Percentiles rank a stretch among this genome's conserved stretches.
Evolutionary conservation across 2,888 invertebrate genomes (phyloP).

Genomic region (Pristionchus exspectatus): DNA sequence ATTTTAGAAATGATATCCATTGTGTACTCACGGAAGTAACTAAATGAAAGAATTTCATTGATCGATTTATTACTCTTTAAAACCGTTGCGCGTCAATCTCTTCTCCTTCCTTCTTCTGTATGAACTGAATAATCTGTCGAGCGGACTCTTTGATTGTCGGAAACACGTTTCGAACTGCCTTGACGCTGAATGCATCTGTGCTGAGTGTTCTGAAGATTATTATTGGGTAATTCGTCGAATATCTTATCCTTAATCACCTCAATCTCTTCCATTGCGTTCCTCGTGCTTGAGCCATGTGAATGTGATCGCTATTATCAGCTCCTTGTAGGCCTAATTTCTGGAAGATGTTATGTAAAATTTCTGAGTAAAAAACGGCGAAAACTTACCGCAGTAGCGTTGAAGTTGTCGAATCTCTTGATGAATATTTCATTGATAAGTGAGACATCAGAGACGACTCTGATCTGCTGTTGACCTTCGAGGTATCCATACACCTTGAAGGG

Average conservation of each 20-base stretch:
- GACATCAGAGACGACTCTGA: background rate
- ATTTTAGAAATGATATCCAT: constrained; percentile 65
- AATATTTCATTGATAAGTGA: background rate
- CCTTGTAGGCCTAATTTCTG: constrained; percentile 52
- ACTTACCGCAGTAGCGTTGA: background rate
- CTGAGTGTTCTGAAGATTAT: background rate
- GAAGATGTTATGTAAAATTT: no score
- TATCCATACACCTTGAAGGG: background rate
- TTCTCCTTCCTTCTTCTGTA: background rate
- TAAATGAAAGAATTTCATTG: constrained; percentile 15
- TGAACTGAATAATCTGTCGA: background rate
- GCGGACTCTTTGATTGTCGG: background rate
- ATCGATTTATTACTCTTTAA: background rate
- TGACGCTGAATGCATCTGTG: background rate
- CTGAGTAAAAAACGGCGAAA: no score
- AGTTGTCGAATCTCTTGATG: background rate
- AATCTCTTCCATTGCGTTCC: constrained; percentile 82
- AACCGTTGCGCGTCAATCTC: constrained; percentile 3
- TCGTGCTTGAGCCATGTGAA: constrained; percentile 79
- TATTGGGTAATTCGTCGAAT: background rate
- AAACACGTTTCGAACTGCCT: background rate
- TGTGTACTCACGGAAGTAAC: constrained; percentile 65
- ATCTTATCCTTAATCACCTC: background rate
- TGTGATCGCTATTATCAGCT: constrained; percentile 65
- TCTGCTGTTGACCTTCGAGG: background rate